phyloP scores from a whole-genome alignment of 2,113 vertebrate genomes.

The Alouatta palliata region DNA sequence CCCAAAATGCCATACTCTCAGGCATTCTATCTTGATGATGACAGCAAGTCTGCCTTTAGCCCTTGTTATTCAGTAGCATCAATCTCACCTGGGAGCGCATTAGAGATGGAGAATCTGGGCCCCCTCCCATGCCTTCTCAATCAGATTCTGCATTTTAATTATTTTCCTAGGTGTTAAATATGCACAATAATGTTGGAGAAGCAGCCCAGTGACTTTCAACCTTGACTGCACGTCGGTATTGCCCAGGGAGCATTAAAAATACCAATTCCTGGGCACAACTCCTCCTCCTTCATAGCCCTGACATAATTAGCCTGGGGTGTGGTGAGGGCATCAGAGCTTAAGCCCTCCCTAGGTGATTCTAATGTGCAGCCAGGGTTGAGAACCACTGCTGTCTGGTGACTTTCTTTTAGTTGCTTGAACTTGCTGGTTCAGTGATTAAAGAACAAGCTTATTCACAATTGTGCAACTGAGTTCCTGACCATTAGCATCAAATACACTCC shows the following conservation, averaged over 20 bases:
- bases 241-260: neutral
- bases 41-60: neutral
- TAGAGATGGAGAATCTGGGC: conserved; percentile 39
- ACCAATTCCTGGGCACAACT: neutral
- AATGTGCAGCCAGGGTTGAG: neutral
- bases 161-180: neutral
- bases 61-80: neutral
- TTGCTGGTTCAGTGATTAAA: neutral
- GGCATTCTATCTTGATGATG: neutral
- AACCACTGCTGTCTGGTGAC: neutral
- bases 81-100: neutral
- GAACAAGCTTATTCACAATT: neutral
- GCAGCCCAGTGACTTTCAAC: neutral
- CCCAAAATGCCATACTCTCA: neutral
- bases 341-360: neutral
- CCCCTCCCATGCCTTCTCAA: neutral
- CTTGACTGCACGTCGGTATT: neutral
- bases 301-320: neutral
- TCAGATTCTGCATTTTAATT: conserved; percentile 34
- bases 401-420: neutral
- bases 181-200: neutral
- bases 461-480: neutral
- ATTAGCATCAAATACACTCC: neutral
- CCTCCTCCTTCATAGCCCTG: neutral
- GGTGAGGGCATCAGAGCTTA: neutral